Evolutionary conservation across 2,113 vertebrate species (phyloP).

Genomic region (Gadus chalcogrammus): DNA sequence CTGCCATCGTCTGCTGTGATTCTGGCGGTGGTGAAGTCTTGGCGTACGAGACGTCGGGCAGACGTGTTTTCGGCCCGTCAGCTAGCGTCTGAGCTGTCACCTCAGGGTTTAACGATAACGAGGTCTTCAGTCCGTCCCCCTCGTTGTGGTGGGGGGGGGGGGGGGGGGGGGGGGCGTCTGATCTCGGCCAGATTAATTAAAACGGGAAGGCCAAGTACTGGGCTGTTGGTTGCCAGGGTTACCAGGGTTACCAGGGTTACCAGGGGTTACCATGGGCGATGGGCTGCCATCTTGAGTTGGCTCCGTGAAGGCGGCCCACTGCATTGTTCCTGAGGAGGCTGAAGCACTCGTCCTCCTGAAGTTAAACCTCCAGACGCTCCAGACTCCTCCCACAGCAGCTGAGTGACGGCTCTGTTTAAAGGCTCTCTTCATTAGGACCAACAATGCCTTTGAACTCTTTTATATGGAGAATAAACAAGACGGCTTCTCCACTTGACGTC

Average conservation of each 20-base stretch:
- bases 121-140: neutral
- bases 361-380: slow-evolving; percentile 58
- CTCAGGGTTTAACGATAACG: too few species aligned
- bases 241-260: too few species aligned
- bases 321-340: slow-evolving; percentile 40
- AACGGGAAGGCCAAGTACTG: slow-evolving; percentile 47
- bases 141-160: too few species aligned
- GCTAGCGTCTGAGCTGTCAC: too few species aligned
- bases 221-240: neutral
- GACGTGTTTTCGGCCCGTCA: too few species aligned
- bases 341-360: slow-evolving; percentile 47
- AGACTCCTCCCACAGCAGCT: slow-evolving; percentile 60
- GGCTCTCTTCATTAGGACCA: slow-evolving; percentile 44
- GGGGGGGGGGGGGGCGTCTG: slow-evolving; percentile 54
- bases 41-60: too few species aligned
- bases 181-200: slow-evolving; percentile 64
- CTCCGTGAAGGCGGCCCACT: slow-evolving; percentile 23
- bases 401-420: slow-evolving; percentile 49
- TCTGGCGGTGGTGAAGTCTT: too few species aligned
- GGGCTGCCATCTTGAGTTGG: slow-evolving; percentile 36
- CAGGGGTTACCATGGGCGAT: slow-evolving; percentile 52
- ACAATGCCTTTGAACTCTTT: slow-evolving; percentile 39
- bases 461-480: neutral
- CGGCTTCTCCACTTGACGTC: too few species aligned
- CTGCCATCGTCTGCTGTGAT: too few species aligned